Percentiles rank a stretch among this genome's conserved stretches.
Conservation (phyloP, 2,888 invertebrate species). For the Sphaerophoria taeniata region DNA sequence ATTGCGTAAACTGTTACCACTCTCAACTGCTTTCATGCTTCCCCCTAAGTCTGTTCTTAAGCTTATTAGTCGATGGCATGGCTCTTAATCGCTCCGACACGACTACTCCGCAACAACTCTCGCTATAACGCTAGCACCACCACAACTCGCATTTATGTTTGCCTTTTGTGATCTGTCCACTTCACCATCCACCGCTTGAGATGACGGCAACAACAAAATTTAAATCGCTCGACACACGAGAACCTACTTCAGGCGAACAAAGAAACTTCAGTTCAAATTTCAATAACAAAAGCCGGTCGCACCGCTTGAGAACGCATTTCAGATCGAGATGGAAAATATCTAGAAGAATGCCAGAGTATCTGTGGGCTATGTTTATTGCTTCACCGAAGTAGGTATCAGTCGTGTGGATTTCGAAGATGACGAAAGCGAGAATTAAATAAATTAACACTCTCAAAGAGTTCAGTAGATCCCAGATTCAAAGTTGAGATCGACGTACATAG, state of each 20-base stretch:
- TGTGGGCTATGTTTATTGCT: no score
- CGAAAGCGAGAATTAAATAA: not conserved
- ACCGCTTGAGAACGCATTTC: slow-evolving; percentile 55
- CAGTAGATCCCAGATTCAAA: slow-evolving; percentile 7
- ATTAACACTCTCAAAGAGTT: not conserved
- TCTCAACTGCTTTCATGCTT: not conserved
- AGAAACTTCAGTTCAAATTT: slow-evolving; percentile 36
- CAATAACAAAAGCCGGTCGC: slow-evolving; percentile 24
- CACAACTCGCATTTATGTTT: not conserved
- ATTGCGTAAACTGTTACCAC: no score
- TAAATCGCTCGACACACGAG: not conserved
- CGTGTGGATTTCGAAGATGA: not conserved
- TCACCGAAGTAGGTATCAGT: not conserved
- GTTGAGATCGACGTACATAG: not conserved
- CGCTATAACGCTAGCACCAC: slow-evolving; percentile 5
- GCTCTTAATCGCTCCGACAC: slow-evolving; percentile 56
- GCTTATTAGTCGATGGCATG: slow-evolving; percentile 28
- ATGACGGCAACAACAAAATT: not conserved
- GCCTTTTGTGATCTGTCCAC: not conserved
- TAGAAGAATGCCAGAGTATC: not conserved
- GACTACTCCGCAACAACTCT: slow-evolving; percentile 27
- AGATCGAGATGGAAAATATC: slow-evolving; percentile 31
- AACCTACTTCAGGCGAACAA: slow-evolving; percentile 28
- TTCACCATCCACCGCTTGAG: not conserved
- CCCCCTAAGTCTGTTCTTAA: slow-evolving; percentile 37